Conservation (phyloP, 1,140 invertebrate genomes). For the Eupristina koningsbergeri region DNA sequence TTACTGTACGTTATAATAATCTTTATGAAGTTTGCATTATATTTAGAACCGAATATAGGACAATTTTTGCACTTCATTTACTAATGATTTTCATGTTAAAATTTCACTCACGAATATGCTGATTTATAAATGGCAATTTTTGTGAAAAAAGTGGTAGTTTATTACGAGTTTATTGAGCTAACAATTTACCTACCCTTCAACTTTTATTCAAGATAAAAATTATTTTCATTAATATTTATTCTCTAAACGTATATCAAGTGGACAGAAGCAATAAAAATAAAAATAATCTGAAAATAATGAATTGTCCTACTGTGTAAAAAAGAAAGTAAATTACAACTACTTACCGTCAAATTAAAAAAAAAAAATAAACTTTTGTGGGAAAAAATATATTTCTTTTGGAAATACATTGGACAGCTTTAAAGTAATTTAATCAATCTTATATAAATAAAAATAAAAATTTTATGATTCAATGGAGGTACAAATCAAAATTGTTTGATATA, state of each 20-base stretch:
- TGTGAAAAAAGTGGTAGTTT: no score
- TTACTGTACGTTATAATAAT: background rate
- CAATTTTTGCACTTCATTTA: background rate
- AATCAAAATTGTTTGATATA: no score
- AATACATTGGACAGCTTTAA: background rate
- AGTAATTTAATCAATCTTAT: background rate
- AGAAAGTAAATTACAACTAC: conserved; percentile 5
- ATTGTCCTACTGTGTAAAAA: background rate
- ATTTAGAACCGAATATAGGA: background rate
- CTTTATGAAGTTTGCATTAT: background rate
- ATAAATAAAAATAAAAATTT: no score
- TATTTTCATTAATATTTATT: background rate
- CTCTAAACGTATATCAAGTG: background rate
- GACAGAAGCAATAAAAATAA: no score
- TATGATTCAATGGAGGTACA: no score
- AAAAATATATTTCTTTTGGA: background rate
- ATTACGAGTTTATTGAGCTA: no score
- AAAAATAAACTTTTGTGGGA: no score
- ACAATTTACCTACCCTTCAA: no score
- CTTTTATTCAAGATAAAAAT: no score
- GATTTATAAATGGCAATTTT: background rate
- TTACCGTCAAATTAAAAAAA: no score
- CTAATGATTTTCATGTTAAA: background rate
- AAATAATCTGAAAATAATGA: background rate
- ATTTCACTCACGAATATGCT: background rate